These are phyloP conservation scores for Telmatochromis bifrenatus DNA, from an alignment of 2,113 vertebrate genomes.

Conservation along the genomic window DNA sequence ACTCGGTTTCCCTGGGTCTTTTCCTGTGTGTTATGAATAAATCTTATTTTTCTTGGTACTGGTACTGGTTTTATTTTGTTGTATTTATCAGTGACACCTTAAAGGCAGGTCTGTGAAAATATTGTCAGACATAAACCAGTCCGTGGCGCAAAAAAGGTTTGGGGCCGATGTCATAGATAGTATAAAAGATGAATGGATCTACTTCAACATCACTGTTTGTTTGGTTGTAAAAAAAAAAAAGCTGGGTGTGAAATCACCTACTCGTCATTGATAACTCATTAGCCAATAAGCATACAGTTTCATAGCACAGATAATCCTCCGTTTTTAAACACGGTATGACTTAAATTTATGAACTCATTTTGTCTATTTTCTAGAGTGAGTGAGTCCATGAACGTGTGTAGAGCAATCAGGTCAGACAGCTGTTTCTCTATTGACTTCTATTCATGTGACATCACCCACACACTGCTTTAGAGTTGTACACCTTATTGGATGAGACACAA, in stretches of 20 bases:
- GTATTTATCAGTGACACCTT: not conserved
- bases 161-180: not conserved
- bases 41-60: not conserved
- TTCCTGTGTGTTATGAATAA: not conserved
- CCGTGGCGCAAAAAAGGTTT: not conserved
- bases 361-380: not conserved
- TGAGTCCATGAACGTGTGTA: not conserved
- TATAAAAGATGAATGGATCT: not conserved
- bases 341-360: accelerated
- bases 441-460: not conserved
- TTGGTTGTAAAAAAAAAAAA: not conserved
- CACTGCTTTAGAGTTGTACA: not conserved
- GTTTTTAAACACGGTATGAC: not conserved
- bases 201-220: not conserved
- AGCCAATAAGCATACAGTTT: not conserved
- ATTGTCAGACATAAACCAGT: not conserved
- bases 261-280: not conserved
- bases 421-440: not conserved
- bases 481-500: not conserved
- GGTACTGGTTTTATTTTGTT: not conserved
- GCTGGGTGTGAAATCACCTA: not conserved
- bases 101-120: not conserved
- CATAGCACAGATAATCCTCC: not conserved
- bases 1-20: not conserved
- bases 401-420: not conserved